A percentile compares a stretch with the other conserved stretches of the same genome.
Conservation (phyloP, 92 coral and sea anemone species). For the Chrysogorgia sp. region DNA sequence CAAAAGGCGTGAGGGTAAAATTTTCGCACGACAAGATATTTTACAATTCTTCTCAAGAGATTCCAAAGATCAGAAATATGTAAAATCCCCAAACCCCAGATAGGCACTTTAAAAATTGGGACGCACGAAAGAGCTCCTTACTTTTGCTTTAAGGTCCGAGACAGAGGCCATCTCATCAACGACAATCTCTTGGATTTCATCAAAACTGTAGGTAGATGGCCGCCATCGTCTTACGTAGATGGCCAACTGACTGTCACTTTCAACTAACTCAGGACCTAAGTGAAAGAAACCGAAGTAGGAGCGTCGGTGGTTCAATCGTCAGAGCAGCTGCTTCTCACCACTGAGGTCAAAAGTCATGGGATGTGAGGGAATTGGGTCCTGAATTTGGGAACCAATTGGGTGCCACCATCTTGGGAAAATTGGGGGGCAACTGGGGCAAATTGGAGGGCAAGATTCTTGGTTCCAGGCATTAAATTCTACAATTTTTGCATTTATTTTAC, state of each 20-base stretch:
- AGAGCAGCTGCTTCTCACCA: slow-evolving; percentile 4
- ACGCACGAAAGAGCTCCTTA: neutral
- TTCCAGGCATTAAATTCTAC: too few relatives aligned
- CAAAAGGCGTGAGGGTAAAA: neutral
- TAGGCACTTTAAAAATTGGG: too few relatives aligned
- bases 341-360: neutral
- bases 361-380: neutral
- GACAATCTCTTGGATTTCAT: slow-evolving; percentile 76
- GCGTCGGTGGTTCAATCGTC: neutral
- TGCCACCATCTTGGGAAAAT: too few relatives aligned
- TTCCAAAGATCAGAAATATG: too few relatives aligned
- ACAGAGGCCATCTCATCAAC: slow-evolving; percentile 54
- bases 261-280: slow-evolving; percentile 76
- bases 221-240: slow-evolving; percentile 82
- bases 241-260: slow-evolving; percentile 59
- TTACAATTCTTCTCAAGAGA: too few relatives aligned
- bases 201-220: slow-evolving; percentile 76
- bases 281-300: neutral
- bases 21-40: too few relatives aligned
- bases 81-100: neutral
- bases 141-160: slow-evolving; percentile 64
- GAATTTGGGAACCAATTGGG: too few relatives aligned
- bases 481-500: too few relatives aligned
- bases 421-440: too few relatives aligned
- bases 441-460: too few relatives aligned